A percentile compares a stretch with the other conserved stretches of the same genome.
Conservation (phyloP, 1,140 invertebrate genomes). For the Cyrtorhinus lividipennis region DNA sequence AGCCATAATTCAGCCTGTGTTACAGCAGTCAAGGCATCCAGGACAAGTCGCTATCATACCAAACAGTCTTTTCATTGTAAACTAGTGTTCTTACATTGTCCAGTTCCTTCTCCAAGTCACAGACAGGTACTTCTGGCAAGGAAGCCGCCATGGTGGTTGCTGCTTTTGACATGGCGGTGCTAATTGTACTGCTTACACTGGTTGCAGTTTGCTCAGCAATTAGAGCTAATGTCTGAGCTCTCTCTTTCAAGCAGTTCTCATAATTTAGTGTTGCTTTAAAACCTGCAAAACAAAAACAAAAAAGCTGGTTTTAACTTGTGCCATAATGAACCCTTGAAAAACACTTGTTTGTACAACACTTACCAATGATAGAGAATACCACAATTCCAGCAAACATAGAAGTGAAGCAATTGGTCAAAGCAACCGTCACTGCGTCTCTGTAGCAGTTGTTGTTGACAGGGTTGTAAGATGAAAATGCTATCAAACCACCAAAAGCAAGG, state of each 20-base stretch:
- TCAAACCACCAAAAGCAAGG: constrained; percentile 84
- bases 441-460: constrained; percentile 93
- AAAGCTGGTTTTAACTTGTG: too few species aligned
- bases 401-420: constrained; percentile 86
- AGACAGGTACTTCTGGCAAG: constrained; percentile 47
- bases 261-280: constrained; percentile 81
- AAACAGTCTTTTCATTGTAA: not conserved
- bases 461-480: constrained; percentile 92
- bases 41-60: not conserved
- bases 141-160: constrained; percentile 32
- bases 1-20: too few species aligned
- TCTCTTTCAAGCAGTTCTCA: constrained; percentile 51
- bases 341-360: too few species aligned
- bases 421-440: constrained; percentile 85
- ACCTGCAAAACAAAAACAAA: constrained; percentile 31
- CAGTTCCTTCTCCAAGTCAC: constrained; percentile 71
- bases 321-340: not conserved
- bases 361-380: constrained; percentile 92
- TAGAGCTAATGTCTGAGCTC: constrained; percentile 44
- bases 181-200: not conserved
- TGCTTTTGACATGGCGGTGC: not conserved
- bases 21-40: not conserved
- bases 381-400: constrained; percentile 97
- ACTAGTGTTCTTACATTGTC: constrained; percentile 56
- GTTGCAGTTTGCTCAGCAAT: constrained; percentile 25